phyloP scores from a whole-genome alignment of 2,113 vertebrate species.

The Egretta garzetta region DNA sequence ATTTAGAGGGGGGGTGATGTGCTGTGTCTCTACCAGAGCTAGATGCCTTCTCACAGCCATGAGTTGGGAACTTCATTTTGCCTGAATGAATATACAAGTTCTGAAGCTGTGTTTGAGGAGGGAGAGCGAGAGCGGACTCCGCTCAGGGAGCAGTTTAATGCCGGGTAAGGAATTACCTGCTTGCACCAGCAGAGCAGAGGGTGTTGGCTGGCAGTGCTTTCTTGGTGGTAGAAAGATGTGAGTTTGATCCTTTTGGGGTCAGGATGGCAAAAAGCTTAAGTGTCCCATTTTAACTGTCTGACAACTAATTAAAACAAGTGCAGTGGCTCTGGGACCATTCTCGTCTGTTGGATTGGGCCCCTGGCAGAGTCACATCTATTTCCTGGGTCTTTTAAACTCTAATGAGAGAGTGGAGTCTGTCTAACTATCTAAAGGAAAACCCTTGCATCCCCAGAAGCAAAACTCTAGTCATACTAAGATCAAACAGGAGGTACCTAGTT shows the following conservation, averaged over 20 bases:
- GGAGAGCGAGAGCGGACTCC: background rate
- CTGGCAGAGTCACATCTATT: conserved; percentile 5
- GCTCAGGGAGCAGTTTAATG: background rate
- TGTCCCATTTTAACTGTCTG: background rate
- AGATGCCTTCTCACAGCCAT: background rate
- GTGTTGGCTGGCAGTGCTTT: background rate
- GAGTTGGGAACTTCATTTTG: background rate
- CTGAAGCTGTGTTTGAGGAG: background rate
- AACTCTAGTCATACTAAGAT: background rate
- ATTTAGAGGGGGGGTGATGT: background rate
- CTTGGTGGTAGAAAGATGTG: background rate
- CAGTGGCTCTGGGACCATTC: background rate
- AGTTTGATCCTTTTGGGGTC: background rate
- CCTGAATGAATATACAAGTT: background rate
- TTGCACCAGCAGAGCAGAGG: background rate
- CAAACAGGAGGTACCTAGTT: conserved; percentile 36
- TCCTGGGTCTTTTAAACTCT: conserved; percentile 22
- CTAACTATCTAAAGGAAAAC: background rate
- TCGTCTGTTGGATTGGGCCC: fast-evolving
- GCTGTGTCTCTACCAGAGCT: background rate
- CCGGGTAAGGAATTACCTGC: background rate
- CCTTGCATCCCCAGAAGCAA: conserved; percentile 13
- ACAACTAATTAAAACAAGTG: background rate
- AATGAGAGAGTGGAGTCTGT: conserved; percentile 8
- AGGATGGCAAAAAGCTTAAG: background rate